Evolutionary conservation across 2,113 vertebrate species (phyloP).

Genomic region (Pycnonotus jocosus): DNA sequence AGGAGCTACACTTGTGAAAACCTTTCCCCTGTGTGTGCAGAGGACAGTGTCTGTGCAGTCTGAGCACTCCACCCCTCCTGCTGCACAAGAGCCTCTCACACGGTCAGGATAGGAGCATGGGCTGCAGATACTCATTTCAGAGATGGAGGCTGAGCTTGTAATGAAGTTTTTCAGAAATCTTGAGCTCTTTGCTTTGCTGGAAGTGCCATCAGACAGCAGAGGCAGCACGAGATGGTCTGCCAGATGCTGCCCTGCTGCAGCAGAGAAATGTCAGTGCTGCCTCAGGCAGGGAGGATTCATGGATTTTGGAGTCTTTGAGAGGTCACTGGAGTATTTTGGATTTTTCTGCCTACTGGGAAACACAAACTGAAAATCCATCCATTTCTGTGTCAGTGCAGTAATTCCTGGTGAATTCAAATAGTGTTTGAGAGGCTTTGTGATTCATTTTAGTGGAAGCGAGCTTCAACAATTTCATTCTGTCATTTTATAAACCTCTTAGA

Average conservation of each 20-base stretch:
- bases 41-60: background rate
- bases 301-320: background rate
- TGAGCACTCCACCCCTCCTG: background rate
- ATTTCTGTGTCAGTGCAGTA: background rate
- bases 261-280: background rate
- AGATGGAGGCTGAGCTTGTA: background rate
- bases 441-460: background rate
- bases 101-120: background rate
- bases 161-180: background rate
- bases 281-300: background rate
- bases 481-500: background rate
- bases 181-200: background rate
- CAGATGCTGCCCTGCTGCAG: background rate
- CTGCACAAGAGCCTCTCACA: background rate
- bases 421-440: background rate
- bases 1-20: background rate
- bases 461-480: background rate
- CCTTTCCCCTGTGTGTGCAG: background rate
- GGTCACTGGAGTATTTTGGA: background rate
- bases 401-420: background rate
- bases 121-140: background rate
- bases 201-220: background rate
- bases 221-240: fast-evolving
- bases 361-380: background rate
- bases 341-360: background rate